Conservation (phyloP, 2,888 invertebrate genomes). For the Orthosia gothica region DNA sequence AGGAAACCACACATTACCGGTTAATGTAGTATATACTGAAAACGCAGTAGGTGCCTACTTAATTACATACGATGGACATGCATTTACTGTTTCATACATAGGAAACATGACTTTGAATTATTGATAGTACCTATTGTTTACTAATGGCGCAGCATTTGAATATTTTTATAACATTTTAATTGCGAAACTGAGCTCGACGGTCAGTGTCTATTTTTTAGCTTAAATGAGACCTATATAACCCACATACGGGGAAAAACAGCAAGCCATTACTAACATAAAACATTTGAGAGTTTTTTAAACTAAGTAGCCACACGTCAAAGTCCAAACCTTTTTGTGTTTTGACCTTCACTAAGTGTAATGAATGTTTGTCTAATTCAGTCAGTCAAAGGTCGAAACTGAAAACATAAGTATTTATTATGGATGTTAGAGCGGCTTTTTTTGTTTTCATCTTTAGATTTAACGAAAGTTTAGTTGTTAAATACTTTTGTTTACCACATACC, state of each 20-base stretch:
- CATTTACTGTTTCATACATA: slow-evolving; percentile 30
- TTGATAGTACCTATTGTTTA: not conserved
- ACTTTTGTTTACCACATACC: too few species aligned
- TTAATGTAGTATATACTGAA: not conserved
- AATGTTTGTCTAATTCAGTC: slow-evolving; percentile 3
- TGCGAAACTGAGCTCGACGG: not conserved
- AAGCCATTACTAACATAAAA: not conserved
- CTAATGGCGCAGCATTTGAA: not conserved
- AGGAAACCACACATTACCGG: not conserved
- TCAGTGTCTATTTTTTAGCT: not conserved
- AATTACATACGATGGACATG: slow-evolving; percentile 29
- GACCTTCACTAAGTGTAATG: slow-evolving; percentile 3
- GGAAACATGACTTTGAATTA: slow-evolving; percentile 49
- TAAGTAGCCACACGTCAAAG: not conserved
- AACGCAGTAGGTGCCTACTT: slow-evolving; percentile 13
- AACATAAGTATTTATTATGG: not conserved
- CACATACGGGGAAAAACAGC: not conserved
- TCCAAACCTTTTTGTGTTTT: not conserved
- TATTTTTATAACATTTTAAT: not conserved
- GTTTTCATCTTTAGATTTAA: not conserved
- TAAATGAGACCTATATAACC: not conserved
- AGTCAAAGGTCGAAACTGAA: not conserved
- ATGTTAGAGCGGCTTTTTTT: not conserved
- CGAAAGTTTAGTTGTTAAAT: too few species aligned
- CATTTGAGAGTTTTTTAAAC: not conserved